phyloP scores from a whole-genome alignment of 37 sponge, comb jelly and placozoan species.

The Cliona cf. orientalis region DNA sequence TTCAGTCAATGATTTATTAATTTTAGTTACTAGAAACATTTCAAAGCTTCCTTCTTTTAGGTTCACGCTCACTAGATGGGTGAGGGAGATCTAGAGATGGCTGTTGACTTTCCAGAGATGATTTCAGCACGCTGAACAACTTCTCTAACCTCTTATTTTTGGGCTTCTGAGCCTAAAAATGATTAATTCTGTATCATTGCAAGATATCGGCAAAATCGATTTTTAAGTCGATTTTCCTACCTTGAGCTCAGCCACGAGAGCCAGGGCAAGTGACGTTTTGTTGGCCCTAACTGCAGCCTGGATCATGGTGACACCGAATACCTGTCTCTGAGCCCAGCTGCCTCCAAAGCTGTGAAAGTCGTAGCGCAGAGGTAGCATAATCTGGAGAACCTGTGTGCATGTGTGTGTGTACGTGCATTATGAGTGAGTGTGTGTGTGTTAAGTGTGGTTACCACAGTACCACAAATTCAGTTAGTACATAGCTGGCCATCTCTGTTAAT shows the following conservation, averaged over 20 bases:
- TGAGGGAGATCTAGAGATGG: too few relatives aligned
- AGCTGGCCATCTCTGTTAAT: too few relatives aligned
- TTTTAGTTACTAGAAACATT: too few relatives aligned
- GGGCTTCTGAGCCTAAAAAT: too few relatives aligned
- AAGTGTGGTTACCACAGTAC: too few relatives aligned
- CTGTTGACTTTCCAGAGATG: not conserved
- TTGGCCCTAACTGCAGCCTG: conserved; percentile 77
- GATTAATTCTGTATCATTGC: too few relatives aligned
- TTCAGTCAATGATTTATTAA: too few relatives aligned
- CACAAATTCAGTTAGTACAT: too few relatives aligned
- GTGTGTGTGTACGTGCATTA: not conserved
- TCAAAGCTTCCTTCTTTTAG: too few relatives aligned
- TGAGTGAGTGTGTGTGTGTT: too few relatives aligned
- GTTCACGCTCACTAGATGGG: too few relatives aligned
- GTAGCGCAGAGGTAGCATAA: conserved; percentile 73
- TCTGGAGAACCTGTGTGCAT: conserved; percentile 60
- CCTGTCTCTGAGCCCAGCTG: conserved; percentile 92
- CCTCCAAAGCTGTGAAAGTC: conserved; percentile 65
- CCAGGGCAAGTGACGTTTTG: conserved; percentile 47
- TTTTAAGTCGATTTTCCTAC: conserved; percentile 45
- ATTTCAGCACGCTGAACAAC: not conserved
- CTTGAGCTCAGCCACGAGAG: conserved; percentile 68
- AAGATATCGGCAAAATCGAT: too few relatives aligned
- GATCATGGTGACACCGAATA: conserved; percentile 69
- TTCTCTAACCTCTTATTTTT: not conserved